Percentiles rank a stretch among this genome's conserved stretches.
These are phyloP conservation scores for Planococcus citri DNA, from an alignment of 1,140 invertebrate species.

Conservation along the genomic window DNA sequence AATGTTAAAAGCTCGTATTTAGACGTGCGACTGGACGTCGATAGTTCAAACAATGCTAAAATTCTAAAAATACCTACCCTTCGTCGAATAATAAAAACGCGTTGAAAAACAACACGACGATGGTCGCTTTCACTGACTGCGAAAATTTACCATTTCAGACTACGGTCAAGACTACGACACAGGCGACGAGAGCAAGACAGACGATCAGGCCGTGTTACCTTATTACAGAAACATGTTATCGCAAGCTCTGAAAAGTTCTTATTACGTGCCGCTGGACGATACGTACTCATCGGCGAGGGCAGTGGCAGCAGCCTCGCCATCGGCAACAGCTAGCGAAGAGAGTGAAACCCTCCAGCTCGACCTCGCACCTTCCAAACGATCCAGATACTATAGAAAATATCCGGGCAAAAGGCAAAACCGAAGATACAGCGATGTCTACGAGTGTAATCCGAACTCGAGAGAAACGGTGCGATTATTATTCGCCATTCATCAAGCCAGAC, in stretches of 20 bases:
- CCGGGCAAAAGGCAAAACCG: constrained; percentile 1
- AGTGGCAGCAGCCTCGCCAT: too few relatives aligned
- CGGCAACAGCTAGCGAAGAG: neutral
- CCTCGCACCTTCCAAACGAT: neutral
- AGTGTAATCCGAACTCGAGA: neutral
- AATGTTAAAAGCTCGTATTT: too few relatives aligned
- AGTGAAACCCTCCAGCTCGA: neutral
- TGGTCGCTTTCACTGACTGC: too few relatives aligned
- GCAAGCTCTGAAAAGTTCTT: neutral
- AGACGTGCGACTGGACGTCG: too few relatives aligned
- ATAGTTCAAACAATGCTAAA: neutral
- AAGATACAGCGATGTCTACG: neutral
- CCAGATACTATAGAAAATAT: constrained; percentile 8
- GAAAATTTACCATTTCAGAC: neutral
- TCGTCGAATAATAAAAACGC: neutral
- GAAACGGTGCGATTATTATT: constrained; percentile 6
- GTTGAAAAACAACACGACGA: neutral
- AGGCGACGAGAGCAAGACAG: neutral
- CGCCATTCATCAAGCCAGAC: constrained; percentile 14
- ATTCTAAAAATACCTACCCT: neutral
- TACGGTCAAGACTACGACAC: neutral
- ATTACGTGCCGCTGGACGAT: neutral
- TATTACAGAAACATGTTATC: neutral
- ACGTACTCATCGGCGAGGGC: too few relatives aligned
- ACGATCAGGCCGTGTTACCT: neutral